Evolutionary conservation across 2,888 invertebrate genomes (phyloP).

Genomic region (Drosophila phalerata): DNA sequence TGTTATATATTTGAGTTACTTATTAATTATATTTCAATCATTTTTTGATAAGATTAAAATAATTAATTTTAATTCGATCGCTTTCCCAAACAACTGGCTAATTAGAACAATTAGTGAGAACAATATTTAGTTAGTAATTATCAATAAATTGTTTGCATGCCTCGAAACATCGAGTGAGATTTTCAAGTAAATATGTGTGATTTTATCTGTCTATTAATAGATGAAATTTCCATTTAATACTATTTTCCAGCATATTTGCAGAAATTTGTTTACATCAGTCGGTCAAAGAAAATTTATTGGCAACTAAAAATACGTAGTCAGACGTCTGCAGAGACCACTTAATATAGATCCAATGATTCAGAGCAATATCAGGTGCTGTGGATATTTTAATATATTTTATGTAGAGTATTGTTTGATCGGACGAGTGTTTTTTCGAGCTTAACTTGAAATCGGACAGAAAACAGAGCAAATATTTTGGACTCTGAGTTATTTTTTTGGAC

Average conservation of each 20-base stretch:
- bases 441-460: slow-evolving; percentile 6
- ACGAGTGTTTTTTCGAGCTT: slow-evolving; percentile 14
- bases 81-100: not conserved
- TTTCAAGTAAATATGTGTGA: not conserved
- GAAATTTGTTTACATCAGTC: slow-evolving; percentile 51
- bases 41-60: not conserved
- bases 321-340: slow-evolving; percentile 4
- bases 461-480: not conserved
- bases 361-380: slow-evolving; percentile 40
- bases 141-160: not conserved
- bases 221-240: slow-evolving; percentile 18
- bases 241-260: slow-evolving; percentile 19
- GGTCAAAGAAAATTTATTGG: slow-evolving; percentile 39
- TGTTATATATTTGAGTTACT: too few species aligned
- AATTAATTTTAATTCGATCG: not conserved
- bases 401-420: slow-evolving; percentile 4
- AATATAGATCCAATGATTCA: slow-evolving; percentile 20
- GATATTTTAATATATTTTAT: not conserved
- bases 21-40: not conserved
- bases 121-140: slow-evolving; percentile 7
- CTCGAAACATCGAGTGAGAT: not conserved
- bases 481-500: slow-evolving; percentile 18
- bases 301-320: slow-evolving; percentile 18
- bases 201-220: slow-evolving; percentile 25
- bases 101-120: not conserved